Base-by-base conservation (phyloP, 2,797 vertebrate species). In the Esox masquinongy region DNA sequence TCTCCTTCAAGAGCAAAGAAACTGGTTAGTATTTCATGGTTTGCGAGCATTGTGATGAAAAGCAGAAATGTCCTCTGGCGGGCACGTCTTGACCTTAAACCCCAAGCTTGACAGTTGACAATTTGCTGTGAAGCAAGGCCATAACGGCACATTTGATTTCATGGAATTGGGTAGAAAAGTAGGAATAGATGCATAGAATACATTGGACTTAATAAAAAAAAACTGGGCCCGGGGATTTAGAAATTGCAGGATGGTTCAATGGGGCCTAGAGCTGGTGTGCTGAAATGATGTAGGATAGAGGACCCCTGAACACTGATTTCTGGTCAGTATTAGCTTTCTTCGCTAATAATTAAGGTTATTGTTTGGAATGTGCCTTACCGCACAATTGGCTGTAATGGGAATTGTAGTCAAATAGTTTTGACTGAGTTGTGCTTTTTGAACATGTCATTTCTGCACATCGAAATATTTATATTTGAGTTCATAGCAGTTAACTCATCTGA, bases 401-500 rank as follows among this genome's bases (percentile, higher is more conserved):
- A 24, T 0, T 63, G n/a, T 73, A 73, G 53, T 73, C 51, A 12
- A 36, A 15, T 22, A 24, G 51, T 36, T 59, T 39, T 7, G 29
- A 64, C n/a, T 29, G 61, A 24, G 29, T 43, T 56, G 34, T 26
- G 39, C 16, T 39, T 70, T 70, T 49, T 12, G 19, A 63, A 39
- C 59, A 63, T 78, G 73, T 74, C 59, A 76, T 71, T 76, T 29
- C 68, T 24, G 56, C 36, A 17, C 15, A 24, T 56, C 36, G 5
- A 39, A 39, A 39, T 39, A 39, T 66, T 74, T 11, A 47, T 61
- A 17, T 67, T 34, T 49, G 66, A 79, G 69, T 26, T 16, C 36
- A 68, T 19, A 39, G 64, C 36, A 29, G 75, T 43, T 76, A 34
- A 17, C n/a, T 29, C 22, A 14, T 68, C 67, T 66, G 34, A 64